Conservation (phyloP, 2,888 invertebrate genomes). For the Archaeoteleia sp. region DNA sequence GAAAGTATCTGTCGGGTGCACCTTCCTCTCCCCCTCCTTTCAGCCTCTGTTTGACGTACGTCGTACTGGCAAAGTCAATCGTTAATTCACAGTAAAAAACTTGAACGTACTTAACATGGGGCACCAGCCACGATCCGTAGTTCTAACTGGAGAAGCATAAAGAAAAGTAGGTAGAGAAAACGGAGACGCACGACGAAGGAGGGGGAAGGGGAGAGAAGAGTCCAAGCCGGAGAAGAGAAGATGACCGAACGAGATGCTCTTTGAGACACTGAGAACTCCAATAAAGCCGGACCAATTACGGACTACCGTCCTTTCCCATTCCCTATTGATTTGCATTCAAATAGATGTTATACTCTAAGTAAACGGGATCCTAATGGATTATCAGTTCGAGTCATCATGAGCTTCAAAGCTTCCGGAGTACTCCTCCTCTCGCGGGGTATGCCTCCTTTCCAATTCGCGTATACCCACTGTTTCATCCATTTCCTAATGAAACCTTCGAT, state of each 20-base stretch:
- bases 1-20: too few species aligned
- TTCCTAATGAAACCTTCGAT: slow-evolving; percentile 70
- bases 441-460: slow-evolving; percentile 68
- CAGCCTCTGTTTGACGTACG: slow-evolving; percentile 9
- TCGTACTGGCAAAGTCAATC: slow-evolving; percentile 37
- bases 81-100: slow-evolving; percentile 56
- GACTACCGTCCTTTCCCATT: slow-evolving; percentile 71
- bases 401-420: slow-evolving; percentile 71
- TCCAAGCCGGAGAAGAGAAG: slow-evolving; percentile 60
- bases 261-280: slow-evolving; percentile 75
- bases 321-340: slow-evolving; percentile 75
- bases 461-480: slow-evolving; percentile 72
- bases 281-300: slow-evolving; percentile 75
- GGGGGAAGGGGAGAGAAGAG: slow-evolving; percentile 45
- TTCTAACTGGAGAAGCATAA: slow-evolving; percentile 48
- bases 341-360: slow-evolving; percentile 75
- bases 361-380: slow-evolving; percentile 75
- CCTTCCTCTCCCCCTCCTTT: too few species aligned
- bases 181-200: slow-evolving; percentile 41
- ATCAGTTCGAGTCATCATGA: slow-evolving; percentile 74
- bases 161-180: slow-evolving; percentile 53
- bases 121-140: slow-evolving; percentile 49
- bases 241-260: slow-evolving; percentile 75
- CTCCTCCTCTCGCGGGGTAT: slow-evolving; percentile 46
- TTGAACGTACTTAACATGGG: slow-evolving; percentile 55